Evolutionary conservation across 2,797 vertebrate genomes (phyloP).

Genomic region (Hippopotamyrus pictus): DNA sequence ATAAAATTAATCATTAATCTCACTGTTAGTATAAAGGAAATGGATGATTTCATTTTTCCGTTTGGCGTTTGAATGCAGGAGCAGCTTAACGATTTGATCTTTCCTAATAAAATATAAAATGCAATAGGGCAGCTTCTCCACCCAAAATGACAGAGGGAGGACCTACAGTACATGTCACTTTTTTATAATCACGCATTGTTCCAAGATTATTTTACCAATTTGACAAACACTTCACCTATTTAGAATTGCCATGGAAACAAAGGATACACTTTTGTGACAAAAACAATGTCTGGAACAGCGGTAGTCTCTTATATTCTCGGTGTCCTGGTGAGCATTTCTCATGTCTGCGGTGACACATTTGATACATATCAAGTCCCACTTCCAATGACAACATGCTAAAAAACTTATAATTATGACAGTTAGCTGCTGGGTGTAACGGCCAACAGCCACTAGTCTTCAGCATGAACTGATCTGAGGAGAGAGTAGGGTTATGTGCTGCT

Average conservation of each 20-base stretch:
- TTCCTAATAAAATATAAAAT: neutral
- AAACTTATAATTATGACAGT: neutral
- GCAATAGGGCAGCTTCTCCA: neutral
- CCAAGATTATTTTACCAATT: slow-evolving; percentile 1
- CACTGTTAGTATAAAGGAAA: neutral
- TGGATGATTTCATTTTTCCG: neutral
- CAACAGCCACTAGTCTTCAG: neutral
- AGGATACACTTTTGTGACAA: too few species aligned
- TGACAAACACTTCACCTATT: neutral
- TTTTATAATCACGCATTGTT: neutral
- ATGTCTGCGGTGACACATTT: neutral
- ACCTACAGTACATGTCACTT: neutral
- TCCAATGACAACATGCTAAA: neutral
- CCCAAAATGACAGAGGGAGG: neutral
- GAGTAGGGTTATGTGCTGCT: neutral
- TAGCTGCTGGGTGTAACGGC: neutral
- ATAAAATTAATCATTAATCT: neutral
- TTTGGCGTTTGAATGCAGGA: neutral
- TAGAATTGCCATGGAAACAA: slow-evolving; percentile 14
- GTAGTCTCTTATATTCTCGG: neutral
- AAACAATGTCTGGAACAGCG: neutral
- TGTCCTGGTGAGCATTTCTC: neutral
- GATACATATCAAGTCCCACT: neutral
- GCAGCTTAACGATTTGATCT: neutral
- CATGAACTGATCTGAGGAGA: neutral